Percentiles rank a stretch among this genome's conserved stretches.
Evolutionary conservation across 2,888 invertebrate genomes (phyloP).

Genomic region (Tromatobia lineatoria): DNA sequence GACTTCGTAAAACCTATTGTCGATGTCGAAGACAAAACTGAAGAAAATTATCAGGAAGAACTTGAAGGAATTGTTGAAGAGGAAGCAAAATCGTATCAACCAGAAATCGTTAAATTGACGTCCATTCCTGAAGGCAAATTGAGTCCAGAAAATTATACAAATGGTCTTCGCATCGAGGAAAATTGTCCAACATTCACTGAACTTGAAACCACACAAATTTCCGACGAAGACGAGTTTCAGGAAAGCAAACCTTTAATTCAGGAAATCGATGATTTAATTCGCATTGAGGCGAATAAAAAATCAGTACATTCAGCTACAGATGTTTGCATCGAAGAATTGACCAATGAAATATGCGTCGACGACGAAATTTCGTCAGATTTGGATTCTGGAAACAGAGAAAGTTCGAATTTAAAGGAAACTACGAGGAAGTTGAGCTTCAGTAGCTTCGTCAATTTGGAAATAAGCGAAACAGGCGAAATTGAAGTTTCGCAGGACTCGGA

Average conservation of each 20-base stretch:
- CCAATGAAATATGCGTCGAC: constrained; percentile 26
- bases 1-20: too few relatives aligned
- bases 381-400: neutral
- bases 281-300: constrained; percentile 5
- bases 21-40: too few relatives aligned
- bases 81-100: constrained; percentile 37
- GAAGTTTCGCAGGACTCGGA: constrained; percentile 1
- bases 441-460: constrained; percentile 54
- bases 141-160: constrained; percentile 32
- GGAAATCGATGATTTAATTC: constrained; percentile 54
- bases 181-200: constrained; percentile 41
- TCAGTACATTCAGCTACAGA: neutral
- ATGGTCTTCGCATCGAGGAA: constrained; percentile 16
- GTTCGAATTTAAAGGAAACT: constrained; percentile 13
- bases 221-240: constrained; percentile 12
- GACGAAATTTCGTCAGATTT: constrained; percentile 32
- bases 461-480: constrained; percentile 39
- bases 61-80: constrained; percentile 19
- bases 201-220: constrained; percentile 47
- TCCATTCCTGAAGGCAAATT: constrained; percentile 2
- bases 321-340: constrained; percentile 44
- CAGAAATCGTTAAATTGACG: neutral
- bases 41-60: neutral
- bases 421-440: constrained; percentile 57
- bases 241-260: constrained; percentile 60